These are phyloP conservation scores for Phrynosoma blainvillii DNA, from an alignment of 2,113 vertebrate species.

Conservation along the genomic window DNA sequence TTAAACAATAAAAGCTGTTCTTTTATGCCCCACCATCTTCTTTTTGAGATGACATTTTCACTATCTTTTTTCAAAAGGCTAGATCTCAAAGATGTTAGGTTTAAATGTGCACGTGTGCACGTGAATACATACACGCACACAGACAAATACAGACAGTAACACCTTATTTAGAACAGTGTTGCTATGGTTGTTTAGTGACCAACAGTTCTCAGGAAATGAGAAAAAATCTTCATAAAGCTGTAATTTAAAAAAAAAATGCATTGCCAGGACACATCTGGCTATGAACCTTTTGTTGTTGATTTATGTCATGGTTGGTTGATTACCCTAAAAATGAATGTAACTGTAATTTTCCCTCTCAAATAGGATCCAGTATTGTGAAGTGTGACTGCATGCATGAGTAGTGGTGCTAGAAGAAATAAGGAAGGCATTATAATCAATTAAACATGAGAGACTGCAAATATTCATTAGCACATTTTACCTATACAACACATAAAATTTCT, in stretches of 20 bases:
- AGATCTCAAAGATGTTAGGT: not conserved
- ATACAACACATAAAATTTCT: too few species aligned
- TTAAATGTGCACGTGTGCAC: not conserved
- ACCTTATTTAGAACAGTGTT: not conserved
- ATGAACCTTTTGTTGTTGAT: not conserved
- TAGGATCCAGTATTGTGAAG: not conserved
- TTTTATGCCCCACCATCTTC: too few species aligned
- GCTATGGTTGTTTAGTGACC: not conserved
- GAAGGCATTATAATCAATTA: too few species aligned
- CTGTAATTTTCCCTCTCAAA: not conserved
- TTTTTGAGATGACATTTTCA: not conserved
- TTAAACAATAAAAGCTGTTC: too few species aligned
- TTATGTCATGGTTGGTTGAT: not conserved
- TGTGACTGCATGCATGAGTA: too few species aligned
- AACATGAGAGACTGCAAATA: not conserved
- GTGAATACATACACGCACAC: not conserved
- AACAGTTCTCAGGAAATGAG: not conserved
- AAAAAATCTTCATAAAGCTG: not conserved
- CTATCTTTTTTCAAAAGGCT: not conserved
- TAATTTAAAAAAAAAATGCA: not conserved
- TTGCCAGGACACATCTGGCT: slow-evolving; percentile 8
- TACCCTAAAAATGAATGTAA: not conserved
- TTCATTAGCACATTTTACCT: too few species aligned
- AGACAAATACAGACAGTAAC: not conserved
- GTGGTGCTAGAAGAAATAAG: not conserved